Conservation (phyloP, 2,113 vertebrate species). For the Prietella phreatophila region DNA sequence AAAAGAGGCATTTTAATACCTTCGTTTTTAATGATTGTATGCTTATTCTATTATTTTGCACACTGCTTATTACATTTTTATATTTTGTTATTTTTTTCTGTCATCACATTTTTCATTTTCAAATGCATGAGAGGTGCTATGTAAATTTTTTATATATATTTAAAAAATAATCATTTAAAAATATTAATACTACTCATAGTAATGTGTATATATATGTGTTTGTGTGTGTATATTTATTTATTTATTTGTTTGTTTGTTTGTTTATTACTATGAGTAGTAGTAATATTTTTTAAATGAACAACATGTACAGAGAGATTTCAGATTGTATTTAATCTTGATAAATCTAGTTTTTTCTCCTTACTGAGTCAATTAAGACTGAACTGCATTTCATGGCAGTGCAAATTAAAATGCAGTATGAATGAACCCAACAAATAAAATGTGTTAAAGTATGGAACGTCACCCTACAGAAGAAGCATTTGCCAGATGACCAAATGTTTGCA, state of each 20-base stretch:
- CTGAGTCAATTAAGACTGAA: neutral
- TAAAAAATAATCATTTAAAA: no score
- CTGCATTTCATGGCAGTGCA: neutral
- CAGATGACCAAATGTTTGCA: neutral
- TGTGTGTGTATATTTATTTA: no score
- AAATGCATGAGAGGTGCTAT: neutral
- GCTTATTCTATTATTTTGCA: neutral
- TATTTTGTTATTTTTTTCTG: neutral
- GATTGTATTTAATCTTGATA: neutral
- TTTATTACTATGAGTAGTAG: neutral
- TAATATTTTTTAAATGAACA: neutral
- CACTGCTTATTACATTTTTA: neutral
- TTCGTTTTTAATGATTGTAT: neutral
- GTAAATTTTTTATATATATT: no score
- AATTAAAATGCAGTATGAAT: neutral
- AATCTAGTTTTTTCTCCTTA: neutral
- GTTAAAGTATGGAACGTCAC: neutral
- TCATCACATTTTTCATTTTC: neutral
- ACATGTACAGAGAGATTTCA: neutral
- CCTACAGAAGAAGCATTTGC: no score
- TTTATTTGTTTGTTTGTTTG: neutral
- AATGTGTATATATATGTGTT: no score
- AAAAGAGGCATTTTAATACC: neutral
- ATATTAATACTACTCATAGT: no score
- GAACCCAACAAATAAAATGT: neutral